Base-by-base conservation (phyloP, 1,140 invertebrate species). In the Carcinoscorpius rotundicauda region DNA sequence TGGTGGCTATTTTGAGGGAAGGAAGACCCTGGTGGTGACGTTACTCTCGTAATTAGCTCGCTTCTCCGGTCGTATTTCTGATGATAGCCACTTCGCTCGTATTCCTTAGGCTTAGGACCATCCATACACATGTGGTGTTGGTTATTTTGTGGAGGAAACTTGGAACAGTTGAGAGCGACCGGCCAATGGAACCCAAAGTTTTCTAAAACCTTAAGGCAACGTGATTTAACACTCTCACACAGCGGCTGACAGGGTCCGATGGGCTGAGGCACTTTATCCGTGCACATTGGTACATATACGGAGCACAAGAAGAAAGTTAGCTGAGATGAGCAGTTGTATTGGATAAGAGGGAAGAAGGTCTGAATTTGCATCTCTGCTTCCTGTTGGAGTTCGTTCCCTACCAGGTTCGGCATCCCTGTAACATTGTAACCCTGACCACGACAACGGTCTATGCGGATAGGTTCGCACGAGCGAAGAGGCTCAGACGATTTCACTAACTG, bases 251-350 rank as follows among this genome's bases (percentile, higher is more conserved):
- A 98, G 1, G 92, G 92, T n/a, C 92, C 92, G 57, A 98, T 95
- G 0, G 91, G 89, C 58, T 87, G 82, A n/a, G 87, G 75, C 29
- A 95, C 90, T 76, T 95, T 93, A 73, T 93, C 89, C 4, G 92
- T 95, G 78, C 94, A 98, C 91, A 97, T 94, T n/a, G 94, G 94
- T 52, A 91, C 88, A 75, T 95, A 95, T 8, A 93, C 91, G 11
- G 91, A 87, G 78, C 94, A 98, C 61, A 98, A 78, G 79, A 98
- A 96, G 72, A 97, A 83, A 72, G 89, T 86, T 59, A 98, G 77
- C 74, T 94, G 88, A 2, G 86, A 84, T 61, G 91, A 93, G 78
- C 94, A 97, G 52, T 91, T 89, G 77, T 93, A 96, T 74, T 94
- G 87, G 64, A 98, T 90, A 50, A 97, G 80, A 0, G 93, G 92